Conservation (phyloP, 2,888 invertebrate species). For the Acanthosoma haemorrhoidale region DNA sequence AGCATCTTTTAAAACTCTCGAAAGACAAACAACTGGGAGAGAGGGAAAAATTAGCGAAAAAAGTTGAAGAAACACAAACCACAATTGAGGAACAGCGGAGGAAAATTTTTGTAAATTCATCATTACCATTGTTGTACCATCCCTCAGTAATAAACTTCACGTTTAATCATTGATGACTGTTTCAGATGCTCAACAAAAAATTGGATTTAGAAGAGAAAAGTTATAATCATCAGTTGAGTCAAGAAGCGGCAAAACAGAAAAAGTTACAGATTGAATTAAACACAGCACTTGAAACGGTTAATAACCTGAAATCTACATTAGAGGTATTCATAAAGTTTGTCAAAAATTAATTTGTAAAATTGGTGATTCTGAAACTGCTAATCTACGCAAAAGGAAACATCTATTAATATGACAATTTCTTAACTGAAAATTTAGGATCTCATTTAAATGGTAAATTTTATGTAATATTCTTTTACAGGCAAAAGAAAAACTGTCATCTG, state of each 20-base stretch:
- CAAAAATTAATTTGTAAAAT: too few species aligned
- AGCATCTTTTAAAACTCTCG: slow-evolving; percentile 62
- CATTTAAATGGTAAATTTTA: too few species aligned
- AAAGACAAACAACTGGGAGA: slow-evolving; percentile 68
- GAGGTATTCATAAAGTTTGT: slow-evolving; percentile 21
- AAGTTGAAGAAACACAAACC: slow-evolving; percentile 48
- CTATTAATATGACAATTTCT: too few species aligned
- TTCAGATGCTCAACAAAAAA: slow-evolving; percentile 58
- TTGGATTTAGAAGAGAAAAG: slow-evolving; percentile 68
- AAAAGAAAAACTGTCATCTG: not conserved
- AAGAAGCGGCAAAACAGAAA: slow-evolving; percentile 64
- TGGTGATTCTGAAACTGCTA: too few species aligned
- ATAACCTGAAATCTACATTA: slow-evolving; percentile 49
- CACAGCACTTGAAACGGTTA: slow-evolving; percentile 57
- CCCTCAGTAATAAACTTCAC: not conserved
- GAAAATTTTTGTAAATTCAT: slow-evolving; percentile 46
- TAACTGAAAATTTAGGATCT: too few species aligned
- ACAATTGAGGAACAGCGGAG: slow-evolving; percentile 47
- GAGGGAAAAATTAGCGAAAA: slow-evolving; percentile 64
- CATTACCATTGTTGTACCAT: not conserved
- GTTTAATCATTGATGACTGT: not conserved
- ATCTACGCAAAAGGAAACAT: too few species aligned
- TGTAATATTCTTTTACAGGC: too few species aligned
- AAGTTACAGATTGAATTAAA: slow-evolving; percentile 63
- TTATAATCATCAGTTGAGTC: slow-evolving; percentile 62